Percentiles rank a stretch among this genome's conserved stretches.
Conservation (phyloP, 92 coral and sea anemone species). For the Chrysogorgia sp. region DNA sequence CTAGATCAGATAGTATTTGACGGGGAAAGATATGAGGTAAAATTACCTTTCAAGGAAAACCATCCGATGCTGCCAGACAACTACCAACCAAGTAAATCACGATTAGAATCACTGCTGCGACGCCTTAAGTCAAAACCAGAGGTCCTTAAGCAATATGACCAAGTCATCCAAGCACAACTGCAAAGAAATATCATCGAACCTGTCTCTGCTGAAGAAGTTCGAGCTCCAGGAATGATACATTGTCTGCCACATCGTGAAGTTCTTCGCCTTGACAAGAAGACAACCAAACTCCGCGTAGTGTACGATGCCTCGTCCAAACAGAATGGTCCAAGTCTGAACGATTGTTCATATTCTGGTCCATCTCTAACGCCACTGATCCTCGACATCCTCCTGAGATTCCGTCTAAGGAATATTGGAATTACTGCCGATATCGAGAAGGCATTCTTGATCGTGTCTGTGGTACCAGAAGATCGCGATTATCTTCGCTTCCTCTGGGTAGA, state of each 20-base stretch:
- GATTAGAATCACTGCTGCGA: constrained; percentile 21
- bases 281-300: constrained; percentile 12
- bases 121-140: constrained; percentile 44
- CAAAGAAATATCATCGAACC: constrained; percentile 44
- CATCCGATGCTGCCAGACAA: constrained; percentile 28
- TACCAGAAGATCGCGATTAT: constrained; percentile 50
- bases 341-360: too few relatives aligned
- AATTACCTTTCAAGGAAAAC: constrained; percentile 28
- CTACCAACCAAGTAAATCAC: constrained; percentile 4
- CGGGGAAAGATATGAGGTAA: constrained; percentile 11
- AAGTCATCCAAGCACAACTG: constrained; percentile 48
- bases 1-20: neutral
- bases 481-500: constrained; percentile 39
- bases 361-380: constrained; percentile 38
- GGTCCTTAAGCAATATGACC: constrained; percentile 34
- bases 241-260: constrained; percentile 44
- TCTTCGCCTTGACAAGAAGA: constrained; percentile 23
- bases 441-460: constrained; percentile 46
- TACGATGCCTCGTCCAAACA: constrained; percentile 33
- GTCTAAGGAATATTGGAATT: constrained; percentile 41
- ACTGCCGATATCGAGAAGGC: too few relatives aligned
- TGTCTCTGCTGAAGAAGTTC: constrained; percentile 23
- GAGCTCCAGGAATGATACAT: constrained; percentile 14
- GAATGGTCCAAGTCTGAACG: constrained; percentile 19
- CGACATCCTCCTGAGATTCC: constrained; percentile 37